These are phyloP conservation scores for Parasteatoda tepidariorum DNA, from an alignment of 1,140 invertebrate genomes.

Conservation along the genomic window DNA sequence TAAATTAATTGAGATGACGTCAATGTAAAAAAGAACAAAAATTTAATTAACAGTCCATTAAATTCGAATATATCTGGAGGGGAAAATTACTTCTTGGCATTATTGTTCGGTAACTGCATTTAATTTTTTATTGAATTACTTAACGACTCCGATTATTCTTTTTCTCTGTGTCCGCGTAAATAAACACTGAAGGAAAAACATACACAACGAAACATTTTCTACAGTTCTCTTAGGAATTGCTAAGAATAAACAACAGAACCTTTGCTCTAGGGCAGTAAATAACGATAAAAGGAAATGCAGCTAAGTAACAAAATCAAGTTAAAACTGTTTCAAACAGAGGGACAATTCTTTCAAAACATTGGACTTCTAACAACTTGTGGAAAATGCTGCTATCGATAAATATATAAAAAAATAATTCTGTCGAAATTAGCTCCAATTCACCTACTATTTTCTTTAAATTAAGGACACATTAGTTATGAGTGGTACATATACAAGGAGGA, in stretches of 20 bases:
- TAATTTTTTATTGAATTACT: not conserved
- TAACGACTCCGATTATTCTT: not conserved
- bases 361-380: constrained; percentile 6
- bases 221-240: not conserved
- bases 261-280: constrained; percentile 1
- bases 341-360: not conserved
- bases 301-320: constrained; percentile 18
- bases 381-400: constrained; percentile 17
- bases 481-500: too few species aligned
- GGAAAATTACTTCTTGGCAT: too few species aligned
- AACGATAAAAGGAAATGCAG: constrained; percentile 21
- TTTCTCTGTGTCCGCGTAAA: not conserved
- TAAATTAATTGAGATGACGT: too few species aligned
- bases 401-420: not conserved
- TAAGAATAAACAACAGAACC: not conserved
- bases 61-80: too few species aligned
- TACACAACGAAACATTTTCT: not conserved
- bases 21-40: too few species aligned
- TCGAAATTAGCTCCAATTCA: too few species aligned
- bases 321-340: not conserved
- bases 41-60: too few species aligned
- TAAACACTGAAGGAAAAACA: not conserved
- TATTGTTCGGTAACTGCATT: too few species aligned
- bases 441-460: too few species aligned
- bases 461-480: too few species aligned